Conservation (phyloP, 2,113 vertebrate species). For the Mastomys natalensis region DNA sequence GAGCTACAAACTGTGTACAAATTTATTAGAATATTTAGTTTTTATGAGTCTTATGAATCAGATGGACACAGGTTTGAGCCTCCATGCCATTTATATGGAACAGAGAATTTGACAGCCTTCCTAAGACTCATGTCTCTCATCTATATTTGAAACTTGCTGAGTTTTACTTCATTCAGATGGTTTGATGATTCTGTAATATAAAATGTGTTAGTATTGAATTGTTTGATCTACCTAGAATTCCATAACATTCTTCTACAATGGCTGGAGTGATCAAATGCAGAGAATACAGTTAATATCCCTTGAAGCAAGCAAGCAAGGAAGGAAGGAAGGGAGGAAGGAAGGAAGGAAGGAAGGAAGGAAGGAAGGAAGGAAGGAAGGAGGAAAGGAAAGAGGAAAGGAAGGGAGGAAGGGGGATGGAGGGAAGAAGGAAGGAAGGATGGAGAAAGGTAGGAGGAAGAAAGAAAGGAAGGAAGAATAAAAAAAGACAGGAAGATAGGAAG, state of each 20-base stretch:
- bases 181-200: conserved; percentile 9
- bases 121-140: neutral
- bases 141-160: conserved; percentile 14
- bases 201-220: neutral
- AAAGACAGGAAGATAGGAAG: too few species aligned
- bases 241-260: neutral
- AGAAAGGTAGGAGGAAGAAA: too few species aligned
- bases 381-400: too few species aligned
- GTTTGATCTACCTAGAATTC: neutral
- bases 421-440: too few species aligned
- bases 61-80: neutral
- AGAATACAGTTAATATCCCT: neutral
- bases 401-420: too few species aligned
- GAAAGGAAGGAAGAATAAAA: too few species aligned
- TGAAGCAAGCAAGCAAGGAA: too few species aligned
- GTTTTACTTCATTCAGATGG: neutral
- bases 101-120: neutral
- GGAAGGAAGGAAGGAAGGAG: neutral
- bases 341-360: too few species aligned
- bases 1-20: neutral
- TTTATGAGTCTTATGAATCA: neutral
- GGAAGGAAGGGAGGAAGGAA: too few species aligned
- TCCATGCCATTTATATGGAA: neutral
- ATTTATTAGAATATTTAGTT: neutral
- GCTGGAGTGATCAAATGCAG: neutral